Percentiles rank a stretch among this genome's conserved stretches.
phyloP scores from a whole-genome alignment of 2,888 invertebrate genomes.

The Lypha dubia region DNA sequence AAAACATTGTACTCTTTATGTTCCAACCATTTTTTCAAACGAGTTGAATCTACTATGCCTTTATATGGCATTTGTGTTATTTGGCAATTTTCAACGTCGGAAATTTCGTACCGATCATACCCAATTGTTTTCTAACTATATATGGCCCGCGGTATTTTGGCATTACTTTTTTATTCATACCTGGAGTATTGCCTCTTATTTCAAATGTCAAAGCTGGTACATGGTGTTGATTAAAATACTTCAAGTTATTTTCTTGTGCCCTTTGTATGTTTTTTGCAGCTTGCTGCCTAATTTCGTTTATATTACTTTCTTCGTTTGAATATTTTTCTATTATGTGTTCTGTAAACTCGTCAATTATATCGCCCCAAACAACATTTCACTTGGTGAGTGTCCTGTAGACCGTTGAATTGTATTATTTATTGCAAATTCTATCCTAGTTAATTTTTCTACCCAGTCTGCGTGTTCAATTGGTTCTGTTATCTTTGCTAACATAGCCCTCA shows the following conservation, averaged over 20 bases:
- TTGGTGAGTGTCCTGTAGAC: conserved; percentile 49
- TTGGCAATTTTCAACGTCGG: conserved; percentile 43
- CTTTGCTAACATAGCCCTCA: conserved; percentile 54
- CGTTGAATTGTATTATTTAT: conserved; percentile 55
- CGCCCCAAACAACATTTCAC: conserved; percentile 58
- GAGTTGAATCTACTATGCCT: conserved; percentile 30
- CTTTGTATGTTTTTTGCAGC: conserved; percentile 13
- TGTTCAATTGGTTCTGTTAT: conserved; percentile 50
- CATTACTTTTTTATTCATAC: conserved; percentile 15
- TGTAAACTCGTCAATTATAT: conserved; percentile 46
- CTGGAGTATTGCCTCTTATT: neutral
- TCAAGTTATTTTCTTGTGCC: conserved; percentile 34
- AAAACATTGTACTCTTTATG: neutral
- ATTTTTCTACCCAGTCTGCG: conserved; percentile 51
- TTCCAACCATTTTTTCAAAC: conserved; percentile 23
- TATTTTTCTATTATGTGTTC: conserved; percentile 6
- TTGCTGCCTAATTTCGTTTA: neutral
- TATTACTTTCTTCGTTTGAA: neutral
- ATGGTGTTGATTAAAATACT: neutral
- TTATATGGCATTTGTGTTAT: conserved; percentile 19
- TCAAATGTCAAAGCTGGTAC: neutral
- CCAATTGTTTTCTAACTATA: conserved; percentile 26
- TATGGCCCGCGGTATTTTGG: conserved; percentile 45
- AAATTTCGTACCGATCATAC: conserved; percentile 43
- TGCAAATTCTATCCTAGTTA: conserved; percentile 49